phyloP scores from a whole-genome alignment of 2,113 vertebrate species.

The Ameiurus melas region DNA sequence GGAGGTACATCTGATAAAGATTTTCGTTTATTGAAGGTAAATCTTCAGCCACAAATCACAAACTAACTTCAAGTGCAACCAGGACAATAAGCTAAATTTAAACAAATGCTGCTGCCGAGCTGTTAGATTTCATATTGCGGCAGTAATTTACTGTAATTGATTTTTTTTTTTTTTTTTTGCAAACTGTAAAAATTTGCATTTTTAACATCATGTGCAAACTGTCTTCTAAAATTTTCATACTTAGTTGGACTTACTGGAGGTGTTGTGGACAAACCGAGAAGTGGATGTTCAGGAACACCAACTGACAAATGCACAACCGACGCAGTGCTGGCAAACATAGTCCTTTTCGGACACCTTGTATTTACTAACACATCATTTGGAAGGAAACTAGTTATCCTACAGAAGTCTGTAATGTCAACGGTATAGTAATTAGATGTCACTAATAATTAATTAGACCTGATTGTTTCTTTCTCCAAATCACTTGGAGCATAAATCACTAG shows the following conservation, averaged over 20 bases:
- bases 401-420: no score
- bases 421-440: background rate
- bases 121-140: background rate
- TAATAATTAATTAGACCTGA: background rate
- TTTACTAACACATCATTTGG: background rate
- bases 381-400: background rate
- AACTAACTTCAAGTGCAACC: background rate
- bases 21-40: background rate
- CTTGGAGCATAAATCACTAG: background rate
- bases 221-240: no score
- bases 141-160: background rate
- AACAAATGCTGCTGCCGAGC: background rate
- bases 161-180: no score
- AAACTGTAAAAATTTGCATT: no score
- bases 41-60: background rate
- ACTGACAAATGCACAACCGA: no score
- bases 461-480: background rate
- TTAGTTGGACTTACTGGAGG: no score
- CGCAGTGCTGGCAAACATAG: no score
- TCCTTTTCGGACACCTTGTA: no score
- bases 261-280: no score
- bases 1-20: background rate
- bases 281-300: no score
- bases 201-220: no score
- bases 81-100: background rate